Evolutionary conservation across 2,888 invertebrate species (phyloP), one percentile per base, ranked within the genome.

Genomic region (Monochamus alternatus): DNA sequence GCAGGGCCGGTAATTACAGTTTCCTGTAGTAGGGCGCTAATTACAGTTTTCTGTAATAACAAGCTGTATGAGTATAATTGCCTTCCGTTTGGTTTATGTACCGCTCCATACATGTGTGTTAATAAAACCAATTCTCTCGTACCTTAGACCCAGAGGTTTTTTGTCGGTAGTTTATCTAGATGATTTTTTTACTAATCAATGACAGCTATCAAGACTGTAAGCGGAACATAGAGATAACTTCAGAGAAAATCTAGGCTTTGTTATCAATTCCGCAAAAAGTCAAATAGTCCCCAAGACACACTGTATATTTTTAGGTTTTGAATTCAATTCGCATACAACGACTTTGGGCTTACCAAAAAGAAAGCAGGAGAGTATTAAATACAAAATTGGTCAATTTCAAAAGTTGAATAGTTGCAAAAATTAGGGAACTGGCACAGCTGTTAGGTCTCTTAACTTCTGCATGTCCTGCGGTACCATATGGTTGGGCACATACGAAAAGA

Each of bases 401-500:
- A 12, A 12, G 12, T 10, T 10, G 12, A 55, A 55, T 55, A 55
- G 12, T 14, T 55, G 55, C 2, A 55, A 14, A 55, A 44, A 22
- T 44, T 44, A 44, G 44, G 9, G 44, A 44, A 9, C 44, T 44
- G 44, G 82, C 82, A 8, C 65, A 67, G 9, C 70, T 81, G 62
- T 59, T 81, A 12, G 82, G 81, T 10, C 30, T 68, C 22, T 55
- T 82, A 10, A 69, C 76, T 8, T 78, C 83, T n/a, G 78, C 75
- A 8, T 82, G 81, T 43, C 83, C 81, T 12, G 81, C 81, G 3
- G 73, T 81, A 8, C 76, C 75, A 58, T 83, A 81, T 67, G 75
- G 79, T 0, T 47, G 78, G 65, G 10, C 58, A 14, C 65, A 74
- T 55, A 75, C 60, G 30, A 75, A 77, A 60, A 22, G 30, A 30